Base-by-base conservation (phyloP, 1,140 invertebrate species). In the Drosophila repletoides region DNA sequence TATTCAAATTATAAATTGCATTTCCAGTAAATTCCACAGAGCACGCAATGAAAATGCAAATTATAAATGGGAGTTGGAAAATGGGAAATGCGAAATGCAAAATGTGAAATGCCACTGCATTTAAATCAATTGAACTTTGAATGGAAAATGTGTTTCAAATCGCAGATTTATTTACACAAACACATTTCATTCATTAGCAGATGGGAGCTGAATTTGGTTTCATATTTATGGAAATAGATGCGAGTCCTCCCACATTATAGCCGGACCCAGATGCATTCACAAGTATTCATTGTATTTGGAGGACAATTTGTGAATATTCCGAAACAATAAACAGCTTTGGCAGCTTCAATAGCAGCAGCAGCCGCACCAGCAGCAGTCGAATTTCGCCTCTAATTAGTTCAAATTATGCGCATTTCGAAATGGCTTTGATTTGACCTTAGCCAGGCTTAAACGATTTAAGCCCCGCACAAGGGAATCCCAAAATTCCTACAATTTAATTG, bases 1-100 rank as follows among this genome's bases (percentile, higher is more conserved):
- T 70, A 84, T 83, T 67, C 56, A 76, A 71, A 83, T 74, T 84
- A 84, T 79, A 83, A 74, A 84, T 84, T 76, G 70, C 74, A 64
- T 74, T 74, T 34, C 22, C 52, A 59, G 72, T 51, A 67, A 84
- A 69, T 58, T 63, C 49, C 36, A 36, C 14, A 45, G 9, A 12
- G 26, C 9, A 53, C 31, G 34, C 34, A 49, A 26, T 56, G 41
- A 48, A 71, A 34, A 46, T 59, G 41, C 6, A 12, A 53, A 48
- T 48, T n/a, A 38, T 26, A 36, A 24, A 43, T 43, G 36, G 22
- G 24, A 31, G 7, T 48, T n/a, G 14, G 33, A 2, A 9, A 19
- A 17, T 10, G 36, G n/a, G n/a, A n/a, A n/a, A n/a, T n/a, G n/a
- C n/a, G n/a, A n/a, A 45, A 53, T 58, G 51, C 5, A 19, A n/a